Conservation (phyloP, 2,797 vertebrate genomes). For the Sorex maritimensis region DNA sequence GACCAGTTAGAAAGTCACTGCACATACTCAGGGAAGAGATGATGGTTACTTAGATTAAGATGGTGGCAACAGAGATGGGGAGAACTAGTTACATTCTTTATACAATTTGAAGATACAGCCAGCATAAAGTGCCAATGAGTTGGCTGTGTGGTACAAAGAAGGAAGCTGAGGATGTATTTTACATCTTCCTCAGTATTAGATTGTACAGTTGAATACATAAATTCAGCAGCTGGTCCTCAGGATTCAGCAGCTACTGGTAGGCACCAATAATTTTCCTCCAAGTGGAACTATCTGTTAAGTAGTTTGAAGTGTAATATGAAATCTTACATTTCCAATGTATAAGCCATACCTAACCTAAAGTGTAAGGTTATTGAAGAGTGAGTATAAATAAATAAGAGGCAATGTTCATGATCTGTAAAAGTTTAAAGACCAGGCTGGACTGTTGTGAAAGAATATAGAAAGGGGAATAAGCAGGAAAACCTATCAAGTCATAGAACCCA, state of each 20-base stretch:
- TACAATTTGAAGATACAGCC: neutral
- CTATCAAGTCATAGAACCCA: neutral
- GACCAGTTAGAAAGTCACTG: neutral
- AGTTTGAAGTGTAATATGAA: neutral
- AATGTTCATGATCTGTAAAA: neutral
- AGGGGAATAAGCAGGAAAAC: neutral
- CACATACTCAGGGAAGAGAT: neutral
- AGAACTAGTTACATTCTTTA: constrained; percentile 21
- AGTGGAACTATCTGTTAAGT: neutral
- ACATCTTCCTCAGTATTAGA: neutral
- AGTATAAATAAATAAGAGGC: neutral
- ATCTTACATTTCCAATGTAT: neutral
- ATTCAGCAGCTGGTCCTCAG: too few relatives aligned
- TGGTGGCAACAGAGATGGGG: neutral
- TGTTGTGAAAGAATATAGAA: neutral
- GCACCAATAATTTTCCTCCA: neutral
- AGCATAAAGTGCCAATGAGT: neutral
- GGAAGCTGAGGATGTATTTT: neutral
- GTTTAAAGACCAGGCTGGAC: neutral
- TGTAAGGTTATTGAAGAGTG: neutral
- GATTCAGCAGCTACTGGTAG: neutral
- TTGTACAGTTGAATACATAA: neutral
- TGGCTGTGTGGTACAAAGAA: neutral
- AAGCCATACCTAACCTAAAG: neutral
- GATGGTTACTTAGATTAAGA: neutral